A percentile compares a stretch with the other conserved stretches of the same genome.
Evolutionary conservation across 2,888 invertebrate genomes (phyloP).

Genomic region (Epirrhoe tristata): DNA sequence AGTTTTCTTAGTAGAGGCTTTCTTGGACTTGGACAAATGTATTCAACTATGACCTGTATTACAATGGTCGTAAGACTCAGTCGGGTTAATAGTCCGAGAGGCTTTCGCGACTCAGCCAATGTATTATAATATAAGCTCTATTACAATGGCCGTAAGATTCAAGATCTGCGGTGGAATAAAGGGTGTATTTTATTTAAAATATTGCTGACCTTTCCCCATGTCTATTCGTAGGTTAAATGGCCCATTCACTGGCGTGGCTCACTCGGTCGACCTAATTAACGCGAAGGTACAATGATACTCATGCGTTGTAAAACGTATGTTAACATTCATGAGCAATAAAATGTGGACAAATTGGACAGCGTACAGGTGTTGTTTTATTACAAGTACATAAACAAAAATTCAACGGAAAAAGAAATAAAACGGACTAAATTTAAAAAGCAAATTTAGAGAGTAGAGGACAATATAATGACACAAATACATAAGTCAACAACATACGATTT

Average conservation of each 20-base stretch:
- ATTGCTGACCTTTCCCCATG: conserved; percentile 42
- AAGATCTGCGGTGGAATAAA: conserved; percentile 29
- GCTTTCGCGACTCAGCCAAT: conserved; percentile 24
- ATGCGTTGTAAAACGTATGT: conserved; percentile 41
- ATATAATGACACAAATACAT: conserved; percentile 16
- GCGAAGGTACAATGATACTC: conserved; percentile 40
- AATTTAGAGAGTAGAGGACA: conserved; percentile 5
- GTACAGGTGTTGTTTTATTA: conserved; percentile 35
- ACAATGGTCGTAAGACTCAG: conserved; percentile 31
- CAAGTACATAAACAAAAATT: conserved; percentile 7
- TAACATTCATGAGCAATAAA: conserved; percentile 47
- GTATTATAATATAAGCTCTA: conserved; percentile 28
- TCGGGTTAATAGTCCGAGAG: conserved; percentile 19
- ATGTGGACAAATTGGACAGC: conserved; percentile 46
- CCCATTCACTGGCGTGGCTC: conserved; percentile 33
- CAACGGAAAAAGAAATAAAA: conserved; percentile 7
- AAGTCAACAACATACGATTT: conserved; percentile 33
- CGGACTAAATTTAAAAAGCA: conserved; percentile 4
- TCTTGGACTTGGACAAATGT: conserved; percentile 25
- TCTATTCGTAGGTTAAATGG: conserved; percentile 42
- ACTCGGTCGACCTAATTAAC: conserved; percentile 47
- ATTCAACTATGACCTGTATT: conserved; percentile 41
- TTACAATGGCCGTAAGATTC: conserved; percentile 23
- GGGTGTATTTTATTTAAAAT: conserved; percentile 43
- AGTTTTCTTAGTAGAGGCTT: conserved; percentile 40